These are phyloP conservation scores for Antennarius striatus DNA, from an alignment of 2,113 vertebrate genomes.

Conservation along the genomic window DNA sequence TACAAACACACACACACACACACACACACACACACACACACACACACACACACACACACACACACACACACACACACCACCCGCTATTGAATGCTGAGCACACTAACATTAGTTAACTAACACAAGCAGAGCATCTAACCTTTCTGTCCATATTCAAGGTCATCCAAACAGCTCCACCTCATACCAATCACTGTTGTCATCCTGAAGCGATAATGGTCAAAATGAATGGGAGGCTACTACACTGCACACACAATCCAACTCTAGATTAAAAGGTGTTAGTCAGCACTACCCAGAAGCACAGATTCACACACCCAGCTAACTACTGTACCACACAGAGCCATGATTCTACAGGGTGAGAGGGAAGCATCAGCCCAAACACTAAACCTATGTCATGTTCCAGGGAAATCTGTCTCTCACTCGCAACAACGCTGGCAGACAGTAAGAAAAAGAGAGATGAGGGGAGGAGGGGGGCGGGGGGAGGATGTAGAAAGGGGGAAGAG, in stretches of 20 bases:
- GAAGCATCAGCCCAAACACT: constrained; percentile 46
- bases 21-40: constrained; percentile 45
- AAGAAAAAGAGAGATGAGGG: constrained; percentile 28
- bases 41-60: constrained; percentile 46
- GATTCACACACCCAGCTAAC: constrained; percentile 56
- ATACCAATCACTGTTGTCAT: constrained; percentile 78
- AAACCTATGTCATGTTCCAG: constrained; percentile 30
- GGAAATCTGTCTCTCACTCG: constrained; percentile 59
- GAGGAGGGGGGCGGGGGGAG: not conserved
- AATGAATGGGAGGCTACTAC: constrained; percentile 74
- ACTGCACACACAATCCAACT: constrained; percentile 45
- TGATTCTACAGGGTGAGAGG: constrained; percentile 34
- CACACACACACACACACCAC: constrained; percentile 48
- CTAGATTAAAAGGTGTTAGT: constrained; percentile 66
- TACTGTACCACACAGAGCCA: constrained; percentile 55
- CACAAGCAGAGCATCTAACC: constrained; percentile 78
- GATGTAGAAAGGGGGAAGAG: too few species aligned
- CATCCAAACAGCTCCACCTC: constrained; percentile 82
- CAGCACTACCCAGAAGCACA: constrained; percentile 51
- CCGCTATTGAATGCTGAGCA: constrained; percentile 54
- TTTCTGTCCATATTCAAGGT: constrained; percentile 80
- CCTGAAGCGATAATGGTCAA: constrained; percentile 77
- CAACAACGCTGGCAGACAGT: constrained; percentile 37
- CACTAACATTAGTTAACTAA: constrained; percentile 62
- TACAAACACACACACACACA: constrained; percentile 9